Evolutionary conservation across 37 sponge, comb jelly and placozoan genomes (phyloP), one percentile per base, ranked within the genome.

Genomic region (Hexactinellida sp.): DNA sequence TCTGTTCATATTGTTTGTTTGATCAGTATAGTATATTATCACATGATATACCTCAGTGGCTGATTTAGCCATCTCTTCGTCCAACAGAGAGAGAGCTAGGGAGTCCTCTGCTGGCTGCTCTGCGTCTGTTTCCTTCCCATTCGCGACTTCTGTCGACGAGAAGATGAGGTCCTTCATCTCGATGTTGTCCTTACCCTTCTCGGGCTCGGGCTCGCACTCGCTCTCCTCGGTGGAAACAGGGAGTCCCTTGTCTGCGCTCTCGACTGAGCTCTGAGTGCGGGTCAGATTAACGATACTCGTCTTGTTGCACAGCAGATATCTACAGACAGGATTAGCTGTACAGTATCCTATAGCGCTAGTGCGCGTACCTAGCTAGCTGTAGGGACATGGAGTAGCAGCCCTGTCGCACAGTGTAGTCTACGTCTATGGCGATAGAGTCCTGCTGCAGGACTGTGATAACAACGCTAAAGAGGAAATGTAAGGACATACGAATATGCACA

Each of bases 341-440:
- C 34, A 63, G 76, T 10, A 63, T 32, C 9, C 52, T 47, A 16
- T 19, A 47, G 13, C 16, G 38, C 19, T 23, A 55, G 23, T 37
- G 19, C 5, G 24, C 51, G 24, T 16, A 92, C 92, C 92, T 88
- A 23, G 93, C 91, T 25, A 93, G 88, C 25, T 88, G 85, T n/a
- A 93, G 87, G 0, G 92, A 84, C 47, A 93, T 88, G 41, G 90
- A 90, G 36, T 93, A 93, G 85, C 94, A 93, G 87, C 89, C 94
- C 54, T 93, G 94, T 36, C 94, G 54, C 36, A 93, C 83, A 0
- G 0, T 82, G 13, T 89, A 54, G 47, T 91, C 92, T 1, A 88
- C 87, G 54, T 89, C 38, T 0, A 82, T 24, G 0, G 94, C 92
- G 0, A 93, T 63, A 21, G 90, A 86, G 36, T 87, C 83, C n/a